These are phyloP conservation scores for Marmota monax DNA, from an alignment of 2,113 vertebrate species.

Conservation along the genomic window DNA sequence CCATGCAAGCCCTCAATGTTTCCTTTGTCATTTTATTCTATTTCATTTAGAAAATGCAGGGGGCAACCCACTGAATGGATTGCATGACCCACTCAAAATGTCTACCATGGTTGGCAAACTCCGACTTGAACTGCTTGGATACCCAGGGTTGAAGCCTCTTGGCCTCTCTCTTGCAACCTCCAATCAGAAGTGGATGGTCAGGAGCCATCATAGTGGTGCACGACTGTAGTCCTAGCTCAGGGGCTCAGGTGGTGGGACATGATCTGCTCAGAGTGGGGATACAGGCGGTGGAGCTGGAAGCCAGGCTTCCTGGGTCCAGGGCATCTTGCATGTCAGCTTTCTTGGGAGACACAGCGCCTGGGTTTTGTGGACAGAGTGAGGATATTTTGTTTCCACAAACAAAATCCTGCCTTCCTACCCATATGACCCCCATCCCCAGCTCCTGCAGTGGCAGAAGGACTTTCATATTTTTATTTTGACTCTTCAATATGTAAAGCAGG, in stretches of 20 bases:
- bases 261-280: background rate
- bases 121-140: background rate
- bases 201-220: background rate
- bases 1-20: background rate
- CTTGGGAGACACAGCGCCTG: background rate
- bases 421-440: too few species aligned
- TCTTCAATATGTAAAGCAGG: slow-evolving; percentile 42
- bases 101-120: background rate
- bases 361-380: background rate
- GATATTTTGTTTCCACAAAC: background rate
- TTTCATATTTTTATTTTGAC: background rate
- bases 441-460: background rate
- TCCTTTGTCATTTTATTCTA: too few species aligned
- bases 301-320: accelerated
- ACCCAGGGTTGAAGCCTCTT: background rate
- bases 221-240: background rate
- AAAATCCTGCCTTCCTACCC: slow-evolving; percentile 19
- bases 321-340: background rate
- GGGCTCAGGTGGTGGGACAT: too few species aligned
- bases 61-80: too few species aligned
- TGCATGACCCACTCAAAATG: background rate
- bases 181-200: background rate
- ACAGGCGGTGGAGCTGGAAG: background rate
- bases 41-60: background rate
- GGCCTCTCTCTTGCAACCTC: background rate